phyloP scores from a whole-genome alignment of 2,888 invertebrate species.

The Dastarcus helophoroides region DNA sequence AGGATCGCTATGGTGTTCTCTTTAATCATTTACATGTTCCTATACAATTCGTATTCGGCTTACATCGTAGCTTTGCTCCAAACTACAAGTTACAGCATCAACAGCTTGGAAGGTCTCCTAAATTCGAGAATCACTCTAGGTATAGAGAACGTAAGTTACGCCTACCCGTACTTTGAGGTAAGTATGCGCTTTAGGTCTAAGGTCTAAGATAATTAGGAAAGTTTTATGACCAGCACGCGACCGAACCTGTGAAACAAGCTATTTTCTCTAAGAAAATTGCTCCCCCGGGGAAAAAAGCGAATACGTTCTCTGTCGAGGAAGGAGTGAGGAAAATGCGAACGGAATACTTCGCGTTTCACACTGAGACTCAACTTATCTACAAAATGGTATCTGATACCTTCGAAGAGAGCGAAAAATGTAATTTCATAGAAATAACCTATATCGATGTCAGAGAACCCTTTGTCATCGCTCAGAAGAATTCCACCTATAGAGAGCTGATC shows the following conservation, averaged over 20 bases:
- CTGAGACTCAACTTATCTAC: constrained; percentile 51
- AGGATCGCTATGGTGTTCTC: constrained; percentile 30
- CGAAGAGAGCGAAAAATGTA: constrained; percentile 60
- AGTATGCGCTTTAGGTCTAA: constrained; percentile 16
- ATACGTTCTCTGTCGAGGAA: constrained; percentile 42
- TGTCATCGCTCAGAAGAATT: constrained; percentile 41
- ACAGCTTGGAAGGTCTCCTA: constrained; percentile 42
- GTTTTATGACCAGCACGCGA: constrained; percentile 42
- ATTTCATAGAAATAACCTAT: constrained; percentile 48
- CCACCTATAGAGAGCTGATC: constrained; percentile 41
- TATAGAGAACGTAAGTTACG: constrained; percentile 45
- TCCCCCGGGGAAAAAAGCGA: constrained; percentile 44
- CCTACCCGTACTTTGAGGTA: constrained; percentile 53
- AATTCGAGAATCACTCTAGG: constrained; percentile 49
- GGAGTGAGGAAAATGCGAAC: constrained; percentile 45
- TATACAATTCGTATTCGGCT: constrained; percentile 56
- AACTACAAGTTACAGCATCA: constrained; percentile 47
- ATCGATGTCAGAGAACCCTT: constrained; percentile 42
- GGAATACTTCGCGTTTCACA: constrained; percentile 56
- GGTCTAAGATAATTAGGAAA: too few relatives aligned
- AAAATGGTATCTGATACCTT: constrained; percentile 54
- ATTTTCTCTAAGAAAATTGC: constrained; percentile 52
- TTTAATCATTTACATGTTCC: constrained; percentile 39
- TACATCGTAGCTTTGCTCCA: constrained; percentile 57
- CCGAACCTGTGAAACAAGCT: constrained; percentile 47